These are phyloP conservation scores for Sterrhoptilus dennistouni DNA, from an alignment of 2,113 vertebrate genomes.

Conservation along the genomic window DNA sequence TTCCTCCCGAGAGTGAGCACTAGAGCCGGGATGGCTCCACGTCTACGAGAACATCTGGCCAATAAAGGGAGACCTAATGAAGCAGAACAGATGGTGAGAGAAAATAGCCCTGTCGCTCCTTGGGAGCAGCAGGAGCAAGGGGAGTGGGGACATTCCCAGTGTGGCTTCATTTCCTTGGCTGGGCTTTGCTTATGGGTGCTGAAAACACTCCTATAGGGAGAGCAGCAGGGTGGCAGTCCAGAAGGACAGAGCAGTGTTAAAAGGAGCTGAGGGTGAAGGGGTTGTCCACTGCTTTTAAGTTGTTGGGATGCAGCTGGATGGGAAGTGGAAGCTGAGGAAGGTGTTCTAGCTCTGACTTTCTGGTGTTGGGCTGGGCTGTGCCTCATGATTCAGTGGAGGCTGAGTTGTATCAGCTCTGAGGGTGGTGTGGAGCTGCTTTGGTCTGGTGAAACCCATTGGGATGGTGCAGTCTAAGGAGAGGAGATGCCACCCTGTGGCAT, in stretches of 20 bases:
- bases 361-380: not conserved
- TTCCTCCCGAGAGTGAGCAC: not conserved
- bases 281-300: not conserved
- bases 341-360: not conserved
- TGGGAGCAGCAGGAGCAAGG: not conserved
- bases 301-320: not conserved
- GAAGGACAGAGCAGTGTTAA: not conserved
- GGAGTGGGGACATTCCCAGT: not conserved
- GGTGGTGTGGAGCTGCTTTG: not conserved
- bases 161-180: not conserved
- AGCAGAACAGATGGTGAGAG: conserved; percentile 30
- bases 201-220: not conserved
- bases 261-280: not conserved
- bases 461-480: not conserved
- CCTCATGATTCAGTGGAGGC: rapidly evolving
- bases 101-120: not conserved
- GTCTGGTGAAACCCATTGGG: not conserved
- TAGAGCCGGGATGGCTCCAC: not conserved
- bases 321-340: not conserved
- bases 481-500: not conserved
- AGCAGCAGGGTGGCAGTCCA: not conserved
- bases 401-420: not conserved
- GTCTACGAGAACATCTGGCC: not conserved
- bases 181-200: not conserved
- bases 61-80: not conserved